These are phyloP conservation scores for Enteromius thamalakanensis DNA, from an alignment of 2,797 vertebrate genomes.

Conservation along the genomic window DNA sequence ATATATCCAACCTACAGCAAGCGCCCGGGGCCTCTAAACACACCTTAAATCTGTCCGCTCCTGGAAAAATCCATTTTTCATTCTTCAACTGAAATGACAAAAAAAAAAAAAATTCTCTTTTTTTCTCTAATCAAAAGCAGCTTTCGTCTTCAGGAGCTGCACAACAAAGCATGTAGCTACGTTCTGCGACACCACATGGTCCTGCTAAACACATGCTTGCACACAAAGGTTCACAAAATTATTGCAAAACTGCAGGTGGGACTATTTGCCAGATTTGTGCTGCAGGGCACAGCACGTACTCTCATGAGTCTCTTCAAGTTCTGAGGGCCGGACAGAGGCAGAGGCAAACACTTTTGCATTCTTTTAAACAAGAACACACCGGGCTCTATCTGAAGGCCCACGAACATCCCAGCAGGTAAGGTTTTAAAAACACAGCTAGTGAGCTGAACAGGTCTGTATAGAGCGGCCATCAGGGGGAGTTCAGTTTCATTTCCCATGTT, in stretches of 20 bases:
- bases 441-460: conserved; percentile 14
- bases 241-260: conserved; percentile 48
- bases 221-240: conserved; percentile 26
- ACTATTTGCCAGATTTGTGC: conserved; percentile 42
- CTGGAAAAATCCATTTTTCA: neutral
- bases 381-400: neutral
- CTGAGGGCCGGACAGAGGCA: conserved; percentile 31
- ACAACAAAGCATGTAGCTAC: conserved; percentile 7
- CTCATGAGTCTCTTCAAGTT: conserved; percentile 24
- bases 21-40: neutral
- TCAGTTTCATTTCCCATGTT: neutral
- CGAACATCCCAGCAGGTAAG: neutral
- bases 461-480: neutral
- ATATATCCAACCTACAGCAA: neutral
- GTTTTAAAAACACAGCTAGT: conserved; percentile 12
- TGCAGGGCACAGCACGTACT: conserved; percentile 30
- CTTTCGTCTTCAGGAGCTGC: conserved; percentile 35
- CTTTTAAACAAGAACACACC: neutral
- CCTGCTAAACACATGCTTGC: conserved; percentile 29
- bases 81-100: conserved; percentile 14
- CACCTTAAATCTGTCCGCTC: conserved; percentile 11
- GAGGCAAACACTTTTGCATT: conserved; percentile 10
- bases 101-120: neutral
- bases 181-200: conserved; percentile 29
- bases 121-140: conserved; percentile 30